phyloP scores from a whole-genome alignment of 2,888 invertebrate species.

The Diaprepes abbreviatus region DNA sequence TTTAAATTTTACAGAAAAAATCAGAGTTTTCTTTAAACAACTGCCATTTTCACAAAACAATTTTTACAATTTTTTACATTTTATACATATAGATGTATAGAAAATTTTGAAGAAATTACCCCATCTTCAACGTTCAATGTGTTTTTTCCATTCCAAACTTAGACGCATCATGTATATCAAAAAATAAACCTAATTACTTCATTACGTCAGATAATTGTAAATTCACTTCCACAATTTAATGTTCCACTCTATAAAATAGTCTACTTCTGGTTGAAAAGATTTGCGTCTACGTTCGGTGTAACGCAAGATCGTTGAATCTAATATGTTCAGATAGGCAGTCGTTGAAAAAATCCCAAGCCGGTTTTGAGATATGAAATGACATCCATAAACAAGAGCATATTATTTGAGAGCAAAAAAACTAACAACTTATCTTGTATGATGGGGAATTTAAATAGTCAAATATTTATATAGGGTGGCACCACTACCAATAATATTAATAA shows the following conservation, averaged over 20 bases:
- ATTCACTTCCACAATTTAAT: not conserved
- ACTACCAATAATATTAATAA: no score
- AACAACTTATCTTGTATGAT: slow-evolving; percentile 1
- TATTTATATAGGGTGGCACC: no score
- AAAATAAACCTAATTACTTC: no score
- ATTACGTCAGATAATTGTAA: not conserved
- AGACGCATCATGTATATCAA: no score
- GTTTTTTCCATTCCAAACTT: no score
- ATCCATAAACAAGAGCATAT: slow-evolving; percentile 28
- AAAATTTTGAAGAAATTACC: no score
- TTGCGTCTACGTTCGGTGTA: not conserved
- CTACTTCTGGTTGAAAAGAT: slow-evolving; percentile 18
- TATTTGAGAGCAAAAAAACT: slow-evolving; percentile 22
- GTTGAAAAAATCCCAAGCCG: slow-evolving; percentile 21
- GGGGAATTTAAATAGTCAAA: not conserved
- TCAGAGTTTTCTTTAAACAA: no score
- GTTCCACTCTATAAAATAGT: slow-evolving; percentile 19
- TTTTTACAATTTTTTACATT: no score
- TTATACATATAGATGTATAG: no score
- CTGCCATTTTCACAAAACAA: no score
- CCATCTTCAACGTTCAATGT: no score
- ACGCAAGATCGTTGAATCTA: slow-evolving; percentile 21
- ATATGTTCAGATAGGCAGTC: slow-evolving; percentile 27
- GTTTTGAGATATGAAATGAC: slow-evolving; percentile 34
- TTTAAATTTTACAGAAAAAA: no score